Evolutionary conservation across 2,888 invertebrate species (phyloP).

Genomic region (Drosophila koepferae): DNA sequence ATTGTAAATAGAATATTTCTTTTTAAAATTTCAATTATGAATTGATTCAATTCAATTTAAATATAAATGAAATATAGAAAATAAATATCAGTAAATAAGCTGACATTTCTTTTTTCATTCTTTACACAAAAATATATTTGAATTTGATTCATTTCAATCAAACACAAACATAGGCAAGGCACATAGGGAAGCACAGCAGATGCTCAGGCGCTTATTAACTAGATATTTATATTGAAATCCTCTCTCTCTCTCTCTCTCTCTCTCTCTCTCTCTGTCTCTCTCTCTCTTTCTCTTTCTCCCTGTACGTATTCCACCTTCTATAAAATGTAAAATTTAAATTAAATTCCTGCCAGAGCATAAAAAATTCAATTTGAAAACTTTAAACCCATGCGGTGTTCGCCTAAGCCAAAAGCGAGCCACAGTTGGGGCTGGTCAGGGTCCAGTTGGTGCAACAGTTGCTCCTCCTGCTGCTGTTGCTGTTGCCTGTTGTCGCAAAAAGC

Average conservation of each 20-base stretch:
- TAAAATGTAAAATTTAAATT: constrained; percentile 22
- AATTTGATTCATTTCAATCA: neutral
- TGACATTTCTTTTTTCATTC: no score
- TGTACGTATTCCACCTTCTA: neutral
- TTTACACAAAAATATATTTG: neutral
- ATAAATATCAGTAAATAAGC: no score
- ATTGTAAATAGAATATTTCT: no score
- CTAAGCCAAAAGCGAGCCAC: constrained; percentile 22
- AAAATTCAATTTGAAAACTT: constrained; percentile 42
- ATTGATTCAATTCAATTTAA: no score
- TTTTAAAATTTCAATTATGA: no score
- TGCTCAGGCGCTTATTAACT: neutral
- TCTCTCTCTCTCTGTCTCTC: neutral
- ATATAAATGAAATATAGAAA: no score
- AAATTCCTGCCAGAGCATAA: constrained; percentile 31
- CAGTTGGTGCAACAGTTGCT: constrained; percentile 44
- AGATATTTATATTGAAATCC: constrained; percentile 4
- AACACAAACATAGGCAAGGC: neutral
- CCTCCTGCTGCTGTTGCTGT: neutral
- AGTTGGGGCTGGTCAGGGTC: constrained; percentile 43
- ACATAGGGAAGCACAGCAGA: neutral
- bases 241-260: neutral
- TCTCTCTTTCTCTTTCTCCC: neutral
- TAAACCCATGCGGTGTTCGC: constrained; percentile 26
- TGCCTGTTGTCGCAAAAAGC: constrained; percentile 18